Base-by-base conservation (phyloP, 2,888 invertebrate species). In the Syrista parreyssii region DNA sequence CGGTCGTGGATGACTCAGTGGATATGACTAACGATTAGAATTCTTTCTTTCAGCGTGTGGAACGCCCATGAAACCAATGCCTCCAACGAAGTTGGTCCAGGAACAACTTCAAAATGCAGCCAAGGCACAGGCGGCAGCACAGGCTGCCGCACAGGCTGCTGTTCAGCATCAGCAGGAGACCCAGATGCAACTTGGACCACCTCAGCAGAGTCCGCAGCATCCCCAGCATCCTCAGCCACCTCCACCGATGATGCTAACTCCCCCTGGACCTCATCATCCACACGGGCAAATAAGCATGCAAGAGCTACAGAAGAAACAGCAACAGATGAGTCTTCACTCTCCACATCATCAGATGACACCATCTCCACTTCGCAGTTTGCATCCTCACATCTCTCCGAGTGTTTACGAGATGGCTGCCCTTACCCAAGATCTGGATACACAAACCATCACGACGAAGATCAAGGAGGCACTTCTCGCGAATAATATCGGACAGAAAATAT, bases 401-500 rank as follows among this genome's bases (percentile, higher is more conserved):
- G 98, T 98, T 30, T 98, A 98, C 91, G 98, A 99, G 92, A 98
- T 98, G 96, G 98, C 98, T 1, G 98, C 98, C 6, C 93, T 98
- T 72, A 98, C 98, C 12, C 98, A 98, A 87, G 98, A 98, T 91
- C 94, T 99, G 82, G 99, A 99, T 92, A 99, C 99, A 1, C 98
- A 98, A 90, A 95, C 96, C 32, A 98, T 99, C 86, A 99, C 99
- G 3, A 98, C 98, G 12, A 97, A 98, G 92, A 98, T 99, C 90
- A 99, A 99, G 91, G 99, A 99, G 91, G 98, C 98, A 0, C 93
- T 99, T 12, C 93, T 99, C 76, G 98, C 98, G 68, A 98, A 99
- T 91, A 99, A 99, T 90, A 98, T 99, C 84, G 99, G 99, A 4
- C 99, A 99, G 92, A 99, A 99, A 93, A 97, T 98, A 82, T 99